Base-by-base conservation (phyloP, 2,113 vertebrate species). In the Pollimyrus isidori region DNA sequence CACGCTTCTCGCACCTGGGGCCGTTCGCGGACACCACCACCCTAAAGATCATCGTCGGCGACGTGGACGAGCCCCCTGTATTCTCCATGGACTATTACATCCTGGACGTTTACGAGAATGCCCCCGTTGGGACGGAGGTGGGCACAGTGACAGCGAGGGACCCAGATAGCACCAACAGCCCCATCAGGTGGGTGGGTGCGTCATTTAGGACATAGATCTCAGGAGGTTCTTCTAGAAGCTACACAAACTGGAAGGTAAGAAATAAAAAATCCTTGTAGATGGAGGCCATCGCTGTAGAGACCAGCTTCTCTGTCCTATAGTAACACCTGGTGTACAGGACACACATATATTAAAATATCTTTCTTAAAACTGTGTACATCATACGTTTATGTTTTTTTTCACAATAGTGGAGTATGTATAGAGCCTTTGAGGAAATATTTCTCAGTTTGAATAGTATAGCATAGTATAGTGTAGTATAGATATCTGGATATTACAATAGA, bases 81-180 rank as follows among this genome's bases (percentile, higher is more conserved):
- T 99, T 99, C 92, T 96, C 97, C 80, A 95, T 98, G 95, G 96
- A 98, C 92, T 98, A 96, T 82, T 99, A 99, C 35, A 90, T 97
- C 92, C 96, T 99, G 98, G 98, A 99, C 39, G 97, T 99, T 35
- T 97, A 97, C 82, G 98, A 99, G 94, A 99, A 99, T 73, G 92
- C 96, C 0, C 96, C 96, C 3, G 91, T 94, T 0, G 97, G 98
- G 46, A 98, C 98, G 0, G 91, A 95, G 65, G 97, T 99, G 91
- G 98, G 98, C 87, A 92, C 96, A 1, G 97, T 99, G n/a, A 96
- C 95, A 0, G 98, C 98, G 19, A 97, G 97, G 91, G 98, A 99
- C 92, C 98, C 98, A 0, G 98, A 99, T 93, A 95, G 95, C 90
- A 95, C 97, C 90, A 97, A 96, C 92, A 98, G 96, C 90, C 94